Percentiles rank a stretch among this genome's conserved stretches.
phyloP scores from a whole-genome alignment of 2,888 invertebrate species.

The Pteria penguin region DNA sequence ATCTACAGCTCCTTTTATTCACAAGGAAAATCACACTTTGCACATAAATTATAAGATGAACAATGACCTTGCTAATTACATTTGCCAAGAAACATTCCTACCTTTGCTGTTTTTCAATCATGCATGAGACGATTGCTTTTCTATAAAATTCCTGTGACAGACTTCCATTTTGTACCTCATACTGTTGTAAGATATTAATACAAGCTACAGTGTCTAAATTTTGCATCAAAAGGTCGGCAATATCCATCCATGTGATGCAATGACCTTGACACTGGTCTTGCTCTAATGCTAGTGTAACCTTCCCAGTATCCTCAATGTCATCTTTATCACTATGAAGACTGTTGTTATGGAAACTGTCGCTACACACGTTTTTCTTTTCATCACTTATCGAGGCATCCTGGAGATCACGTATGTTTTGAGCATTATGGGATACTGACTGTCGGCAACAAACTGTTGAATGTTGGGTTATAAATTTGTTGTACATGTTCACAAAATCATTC shows the following conservation, averaged over 20 bases:
- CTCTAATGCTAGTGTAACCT: too few relatives aligned
- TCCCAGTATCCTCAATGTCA: too few relatives aligned
- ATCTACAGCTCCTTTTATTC: not conserved
- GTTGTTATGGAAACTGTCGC: too few relatives aligned
- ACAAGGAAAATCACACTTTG: not conserved
- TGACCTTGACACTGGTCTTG: slow-evolving; percentile 1
- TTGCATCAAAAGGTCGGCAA: slow-evolving; percentile 60
- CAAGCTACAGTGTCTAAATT: slow-evolving; percentile 56
- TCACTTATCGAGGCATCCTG: too few relatives aligned
- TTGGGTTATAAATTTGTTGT: not conserved
- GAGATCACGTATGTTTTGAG: too few relatives aligned
- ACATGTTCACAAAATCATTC: slow-evolving; percentile 49
- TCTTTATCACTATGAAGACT: too few relatives aligned
- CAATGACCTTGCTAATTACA: not conserved
- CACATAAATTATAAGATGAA: not conserved
- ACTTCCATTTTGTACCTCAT: slow-evolving; percentile 41
- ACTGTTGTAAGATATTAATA: slow-evolving; percentile 54
- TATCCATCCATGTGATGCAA: slow-evolving; percentile 57
- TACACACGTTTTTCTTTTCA: too few relatives aligned
- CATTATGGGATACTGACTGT: too few relatives aligned
- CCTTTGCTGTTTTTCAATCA: slow-evolving; percentile 63
- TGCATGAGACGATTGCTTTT: slow-evolving; percentile 55
- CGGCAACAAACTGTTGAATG: too few relatives aligned
- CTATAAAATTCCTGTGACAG: slow-evolving; percentile 57
- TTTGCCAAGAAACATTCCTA: slow-evolving; percentile 23